Evolutionary conservation across 2,113 vertebrate genomes (phyloP).

Genomic region (Halichoeres trimaculatus): DNA sequence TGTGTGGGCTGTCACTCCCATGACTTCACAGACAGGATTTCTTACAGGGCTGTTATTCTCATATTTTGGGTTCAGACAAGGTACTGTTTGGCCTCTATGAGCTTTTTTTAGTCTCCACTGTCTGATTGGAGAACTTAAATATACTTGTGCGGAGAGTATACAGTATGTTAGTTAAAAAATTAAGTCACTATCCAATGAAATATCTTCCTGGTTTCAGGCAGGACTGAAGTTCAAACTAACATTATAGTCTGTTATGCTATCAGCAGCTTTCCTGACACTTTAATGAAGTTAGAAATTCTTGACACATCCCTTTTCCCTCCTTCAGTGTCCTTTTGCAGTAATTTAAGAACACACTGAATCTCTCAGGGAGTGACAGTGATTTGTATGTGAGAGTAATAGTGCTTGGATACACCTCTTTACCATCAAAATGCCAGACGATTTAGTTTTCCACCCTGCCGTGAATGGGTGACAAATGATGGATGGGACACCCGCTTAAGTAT

Average conservation of each 20-base stretch:
- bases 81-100: background rate
- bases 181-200: no score
- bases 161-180: no score
- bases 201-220: no score
- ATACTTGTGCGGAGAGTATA: conserved; percentile 13
- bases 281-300: background rate
- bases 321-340: conserved; percentile 34
- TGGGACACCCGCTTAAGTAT: conserved; percentile 33
- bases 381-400: conserved; percentile 43
- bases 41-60: background rate
- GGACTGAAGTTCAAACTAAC: no score
- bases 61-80: background rate
- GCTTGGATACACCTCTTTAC: conserved; percentile 43
- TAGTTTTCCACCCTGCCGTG: conserved; percentile 15
- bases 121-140: conserved; percentile 29
- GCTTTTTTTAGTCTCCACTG: no score
- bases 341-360: conserved; percentile 43
- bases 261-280: no score
- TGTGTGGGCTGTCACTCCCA: background rate
- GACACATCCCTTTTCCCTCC: background rate
- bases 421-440: conserved; percentile 37
- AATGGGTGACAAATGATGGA: conserved; percentile 40
- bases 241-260: no score
- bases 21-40: background rate
- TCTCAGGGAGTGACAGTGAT: conserved; percentile 37